These are phyloP conservation scores for Ommatoiulus sabulosus DNA, from an alignment of 2,888 invertebrate genomes.

Conservation along the genomic window DNA sequence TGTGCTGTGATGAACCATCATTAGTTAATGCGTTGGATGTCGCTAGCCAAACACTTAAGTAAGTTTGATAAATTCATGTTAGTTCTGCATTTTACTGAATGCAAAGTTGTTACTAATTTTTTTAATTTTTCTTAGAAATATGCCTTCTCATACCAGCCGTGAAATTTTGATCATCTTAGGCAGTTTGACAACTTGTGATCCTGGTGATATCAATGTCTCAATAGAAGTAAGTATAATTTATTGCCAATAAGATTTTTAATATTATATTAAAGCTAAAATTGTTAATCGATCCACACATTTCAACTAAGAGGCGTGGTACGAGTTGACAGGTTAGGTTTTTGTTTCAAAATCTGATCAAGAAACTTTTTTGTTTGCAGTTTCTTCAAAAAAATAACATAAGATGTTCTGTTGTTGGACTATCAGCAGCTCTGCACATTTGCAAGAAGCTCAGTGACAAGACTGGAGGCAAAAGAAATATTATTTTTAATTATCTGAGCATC, in stretches of 20 bases:
- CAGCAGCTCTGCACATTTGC: conserved; percentile 95
- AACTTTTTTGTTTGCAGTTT: conserved; percentile 69
- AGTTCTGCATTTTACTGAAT: neutral
- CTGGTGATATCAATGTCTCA: conserved; percentile 88
- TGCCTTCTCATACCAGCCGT: conserved; percentile 94
- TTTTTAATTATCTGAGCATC: neutral
- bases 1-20: conserved; percentile 91
- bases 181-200: conserved; percentile 96
- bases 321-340: neutral
- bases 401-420: conserved; percentile 93
- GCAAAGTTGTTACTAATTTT: neutral
- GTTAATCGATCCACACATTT: neutral
- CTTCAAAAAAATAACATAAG: conserved; percentile 85
- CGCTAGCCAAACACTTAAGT: conserved; percentile 83
- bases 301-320: neutral
- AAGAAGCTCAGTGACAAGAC: conserved; percentile 87
- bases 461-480: conserved; percentile 48
- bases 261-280: neutral
- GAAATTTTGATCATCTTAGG: conserved; percentile 93
- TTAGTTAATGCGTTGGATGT: conserved; percentile 94
- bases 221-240: conserved; percentile 73
- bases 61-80: conserved; percentile 58
- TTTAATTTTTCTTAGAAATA: conserved; percentile 69
- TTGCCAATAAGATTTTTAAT: neutral
- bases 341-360: neutral